phyloP scores from a whole-genome alignment of 1,140 invertebrate genomes.

The Planococcus citri region DNA sequence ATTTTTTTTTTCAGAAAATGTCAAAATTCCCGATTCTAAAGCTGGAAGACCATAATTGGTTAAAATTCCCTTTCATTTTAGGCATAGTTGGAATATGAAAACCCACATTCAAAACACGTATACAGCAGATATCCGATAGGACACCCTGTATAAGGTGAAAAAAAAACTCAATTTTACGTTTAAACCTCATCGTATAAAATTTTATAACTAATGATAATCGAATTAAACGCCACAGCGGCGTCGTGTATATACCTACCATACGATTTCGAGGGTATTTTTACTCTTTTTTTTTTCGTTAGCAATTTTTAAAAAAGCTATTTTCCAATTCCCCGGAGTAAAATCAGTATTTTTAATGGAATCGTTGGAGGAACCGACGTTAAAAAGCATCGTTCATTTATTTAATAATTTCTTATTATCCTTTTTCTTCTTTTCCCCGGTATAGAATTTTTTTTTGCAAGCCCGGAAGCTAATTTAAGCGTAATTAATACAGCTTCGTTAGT shows the following conservation, averaged over 20 bases:
- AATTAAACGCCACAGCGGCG: too few relatives aligned
- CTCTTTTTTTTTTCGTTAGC: not conserved
- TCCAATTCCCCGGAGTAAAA: constrained; percentile 9
- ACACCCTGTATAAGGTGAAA: too few relatives aligned
- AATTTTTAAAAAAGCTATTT: not conserved
- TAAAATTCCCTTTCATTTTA: too few relatives aligned
- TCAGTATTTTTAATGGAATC: constrained; percentile 14
- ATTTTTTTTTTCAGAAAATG: too few relatives aligned
- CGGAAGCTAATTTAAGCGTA: constrained; percentile 16
- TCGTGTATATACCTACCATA: not conserved
- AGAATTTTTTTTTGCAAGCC: constrained; percentile 12
- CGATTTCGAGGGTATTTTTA: not conserved
- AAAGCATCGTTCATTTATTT: constrained; percentile 14
- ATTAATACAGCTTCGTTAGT: constrained; percentile 12
- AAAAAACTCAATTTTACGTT: not conserved
- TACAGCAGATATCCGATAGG: too few relatives aligned
- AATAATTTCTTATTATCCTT: constrained; percentile 10
- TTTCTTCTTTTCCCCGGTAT: not conserved
- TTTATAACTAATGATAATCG: not conserved
- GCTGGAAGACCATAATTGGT: too few relatives aligned
- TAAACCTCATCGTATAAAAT: not conserved
- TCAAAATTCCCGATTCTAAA: too few relatives aligned
- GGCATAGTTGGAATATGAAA: too few relatives aligned
- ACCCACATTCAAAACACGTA: too few relatives aligned
- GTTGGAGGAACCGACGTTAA: constrained; percentile 1